Evolutionary conservation across 2,113 vertebrate species (phyloP), one percentile per base, ranked within the genome.

Genomic region (Pipra filicauda): DNA sequence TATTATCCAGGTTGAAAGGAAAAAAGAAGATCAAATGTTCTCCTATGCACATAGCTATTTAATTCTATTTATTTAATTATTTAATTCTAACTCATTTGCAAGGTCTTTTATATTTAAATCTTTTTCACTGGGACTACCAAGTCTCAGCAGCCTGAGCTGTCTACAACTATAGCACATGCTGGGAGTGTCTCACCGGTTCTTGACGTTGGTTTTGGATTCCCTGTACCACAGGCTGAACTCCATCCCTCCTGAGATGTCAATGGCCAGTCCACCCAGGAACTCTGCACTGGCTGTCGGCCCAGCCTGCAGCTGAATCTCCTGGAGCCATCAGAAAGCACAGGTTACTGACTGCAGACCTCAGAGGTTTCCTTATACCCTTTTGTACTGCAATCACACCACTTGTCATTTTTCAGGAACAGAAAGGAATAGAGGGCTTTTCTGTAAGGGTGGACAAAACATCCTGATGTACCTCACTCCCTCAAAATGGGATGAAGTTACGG

Each of bases 171-270:
- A 85, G 33, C 1, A 0, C 3, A 2, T 12, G 28, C 41, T 55
- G 31, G n/a, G 48, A 67, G 49, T 81, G 67, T 90, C 98, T 97
- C 98, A 99, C 99, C 98, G 97, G 97, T 99, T 99, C 97, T 99
- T 99, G 96, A 99, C 98, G 21, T 97, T 99, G 80, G 99, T 99
- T 98, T 99, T 99, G 93, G 99, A 99, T 97, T 99, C 99, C 72
- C 99, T 98, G 97, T 99, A 99, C 99, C 99, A 99, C 75, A 99
- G 98, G 97, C 99, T 99, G 97, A 99, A 99, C 92, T 99, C 99
- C 99, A 99, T 99, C 78, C 99, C 98, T 93, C 99, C 99, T 0
- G 99, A 99, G 97, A 99, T 99, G 96, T 99, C 99, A 15, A 99
- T 99, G 82, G 99, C 98, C 51, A 99, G 92, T 35, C 99, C 98